Conservation (phyloP, 1,140 invertebrate species). For the Mylabris phalerata region DNA sequence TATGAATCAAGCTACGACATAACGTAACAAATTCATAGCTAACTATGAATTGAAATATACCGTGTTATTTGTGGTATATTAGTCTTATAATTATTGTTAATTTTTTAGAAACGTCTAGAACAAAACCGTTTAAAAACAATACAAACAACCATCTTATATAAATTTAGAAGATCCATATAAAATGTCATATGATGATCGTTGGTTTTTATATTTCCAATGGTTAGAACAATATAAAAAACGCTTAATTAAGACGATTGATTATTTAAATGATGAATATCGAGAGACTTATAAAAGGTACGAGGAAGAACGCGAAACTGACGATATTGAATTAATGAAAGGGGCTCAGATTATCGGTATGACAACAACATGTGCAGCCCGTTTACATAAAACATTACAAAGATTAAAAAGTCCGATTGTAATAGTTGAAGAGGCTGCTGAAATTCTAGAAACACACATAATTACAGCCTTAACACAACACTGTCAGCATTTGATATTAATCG, state of each 20-base stretch:
- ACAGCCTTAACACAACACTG: conserved; percentile 62
- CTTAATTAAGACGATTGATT: conserved; percentile 33
- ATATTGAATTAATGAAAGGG: conserved; percentile 39
- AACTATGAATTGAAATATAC: too few species aligned
- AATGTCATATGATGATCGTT: conserved; percentile 35
- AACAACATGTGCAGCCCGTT: conserved; percentile 65
- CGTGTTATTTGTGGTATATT: too few species aligned
- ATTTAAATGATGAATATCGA: conserved; percentile 36
- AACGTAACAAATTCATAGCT: too few species aligned
- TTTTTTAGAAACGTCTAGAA: too few species aligned
- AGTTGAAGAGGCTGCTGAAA: conserved; percentile 82
- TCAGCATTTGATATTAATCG: conserved; percentile 64
- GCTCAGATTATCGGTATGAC: conserved; percentile 64
- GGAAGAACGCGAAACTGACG: conserved; percentile 35
- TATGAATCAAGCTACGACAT: too few species aligned
- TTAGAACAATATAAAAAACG: conserved; percentile 35
- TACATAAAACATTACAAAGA: conserved; percentile 53
- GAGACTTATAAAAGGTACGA: conserved; percentile 37
- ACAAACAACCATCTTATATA: background rate
- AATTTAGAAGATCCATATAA: conserved; percentile 24
- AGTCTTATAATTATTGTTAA: too few species aligned
- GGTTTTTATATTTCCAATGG: conserved; percentile 41
- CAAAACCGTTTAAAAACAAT: too few species aligned
- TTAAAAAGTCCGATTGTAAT: conserved; percentile 62
- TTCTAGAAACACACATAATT: conserved; percentile 70